Conservation (phyloP, 2,113 vertebrate genomes). For the Aleadryas rufinucha region DNA sequence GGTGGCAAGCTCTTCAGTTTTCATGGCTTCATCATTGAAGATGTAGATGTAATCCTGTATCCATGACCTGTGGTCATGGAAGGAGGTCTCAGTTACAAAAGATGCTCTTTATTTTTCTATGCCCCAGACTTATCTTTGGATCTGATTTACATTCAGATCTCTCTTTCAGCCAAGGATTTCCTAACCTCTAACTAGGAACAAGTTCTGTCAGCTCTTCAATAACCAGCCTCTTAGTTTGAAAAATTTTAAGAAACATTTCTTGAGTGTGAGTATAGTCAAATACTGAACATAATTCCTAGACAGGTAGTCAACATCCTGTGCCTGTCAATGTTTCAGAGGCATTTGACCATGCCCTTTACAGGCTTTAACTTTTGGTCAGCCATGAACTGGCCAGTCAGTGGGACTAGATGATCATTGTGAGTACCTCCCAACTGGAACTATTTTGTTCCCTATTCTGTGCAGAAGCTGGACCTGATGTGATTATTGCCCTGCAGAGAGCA, state of each 20-base stretch:
- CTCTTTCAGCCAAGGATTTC: not conserved
- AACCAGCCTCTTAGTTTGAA: not conserved
- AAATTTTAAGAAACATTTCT: not conserved
- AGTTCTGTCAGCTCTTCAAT: not conserved
- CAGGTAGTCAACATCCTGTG: fast-evolving
- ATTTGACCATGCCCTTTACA: not conserved
- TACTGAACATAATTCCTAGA: not conserved
- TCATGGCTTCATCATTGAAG: not conserved
- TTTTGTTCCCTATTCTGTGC: not conserved
- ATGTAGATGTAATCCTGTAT: not conserved
- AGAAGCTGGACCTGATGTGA: not conserved
- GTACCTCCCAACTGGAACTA: not conserved
- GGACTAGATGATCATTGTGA: not conserved
- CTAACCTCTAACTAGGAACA: not conserved
- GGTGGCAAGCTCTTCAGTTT: not conserved
- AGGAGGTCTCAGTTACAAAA: not conserved
- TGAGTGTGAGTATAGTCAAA: not conserved
- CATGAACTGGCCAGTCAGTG: not conserved
- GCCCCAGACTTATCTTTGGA: not conserved
- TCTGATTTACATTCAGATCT: not conserved
- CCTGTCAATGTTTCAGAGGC: not conserved
- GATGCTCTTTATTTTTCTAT: not conserved
- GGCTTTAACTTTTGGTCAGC: not conserved
- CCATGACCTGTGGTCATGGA: not conserved
- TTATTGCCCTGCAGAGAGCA: not conserved